Base-by-base conservation (phyloP, 2,888 invertebrate species). In the Tiphia femorata region DNA sequence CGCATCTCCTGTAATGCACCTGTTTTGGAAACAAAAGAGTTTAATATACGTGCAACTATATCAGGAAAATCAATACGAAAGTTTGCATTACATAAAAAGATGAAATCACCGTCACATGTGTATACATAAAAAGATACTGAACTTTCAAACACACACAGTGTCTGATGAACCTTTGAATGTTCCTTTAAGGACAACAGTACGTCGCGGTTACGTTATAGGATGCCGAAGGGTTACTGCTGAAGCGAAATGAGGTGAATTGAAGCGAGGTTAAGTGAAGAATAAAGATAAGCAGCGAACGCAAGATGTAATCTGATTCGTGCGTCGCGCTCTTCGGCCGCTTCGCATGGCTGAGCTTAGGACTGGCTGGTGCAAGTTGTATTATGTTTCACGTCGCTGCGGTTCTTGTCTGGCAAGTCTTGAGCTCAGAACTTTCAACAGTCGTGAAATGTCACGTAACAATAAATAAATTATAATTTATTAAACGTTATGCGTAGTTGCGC, bases 251-350 rank as follows among this genome's bases (percentile, higher is more conserved):
- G 68, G 73, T 70, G 75, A 76, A 77, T 68, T 71, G 75, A 75
- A 73, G 73, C 73, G 73, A 75, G 67, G 64, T 75, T 71, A 75
- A 73, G 72, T 72, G 73, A 78, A 77, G 72, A 79, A 81, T 76
- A 78, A 80, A 81, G 81, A 82, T 82, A 82, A 81, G 79, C 78
- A 74, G 72, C 60, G 70, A 73, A 73, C 79, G 77, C 72, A 77
- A 79, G 79, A 80, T 83, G 83, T 83, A 83, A 83, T 83, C 80
- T 81, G 83, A 83, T 80, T 83, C 83, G 77, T 77, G 76, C 78
- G 76, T 79, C 78, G 80, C 80, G 77, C 81, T 79, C 77, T 76
- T 75, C 72, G 72, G 75, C 72, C 75, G 75, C 70, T 76, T 79
- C 79, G 80, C 80, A 78, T 80, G 79, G 79, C 76, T 79, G 80